Percentiles rank a stretch among this genome's conserved stretches.
Evolutionary conservation across 2,797 vertebrate genomes (phyloP).

Genomic region (Halcyon badia): DNA sequence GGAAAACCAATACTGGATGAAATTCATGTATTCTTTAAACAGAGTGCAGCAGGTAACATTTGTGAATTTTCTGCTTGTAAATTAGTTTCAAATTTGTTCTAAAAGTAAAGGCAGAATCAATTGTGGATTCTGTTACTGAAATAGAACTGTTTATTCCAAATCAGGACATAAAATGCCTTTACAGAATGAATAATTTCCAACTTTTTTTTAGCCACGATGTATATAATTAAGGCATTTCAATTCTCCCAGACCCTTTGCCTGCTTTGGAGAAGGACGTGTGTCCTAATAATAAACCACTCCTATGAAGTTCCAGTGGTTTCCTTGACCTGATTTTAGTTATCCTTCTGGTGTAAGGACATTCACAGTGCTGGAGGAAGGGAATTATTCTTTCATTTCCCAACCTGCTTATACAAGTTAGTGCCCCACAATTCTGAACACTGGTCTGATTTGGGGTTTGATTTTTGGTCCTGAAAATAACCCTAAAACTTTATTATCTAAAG

Average conservation of each 20-base stretch:
- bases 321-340: background rate
- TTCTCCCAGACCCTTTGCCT: background rate
- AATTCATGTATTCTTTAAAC: background rate
- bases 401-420: background rate
- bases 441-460: background rate
- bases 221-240: background rate
- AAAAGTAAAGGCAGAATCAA: conserved; percentile 1
- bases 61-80: background rate
- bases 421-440: background rate
- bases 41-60: background rate
- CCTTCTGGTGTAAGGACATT: background rate
- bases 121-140: background rate
- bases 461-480: background rate
- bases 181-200: background rate
- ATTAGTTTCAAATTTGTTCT: background rate
- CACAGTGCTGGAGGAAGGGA: background rate
- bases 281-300: background rate
- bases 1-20: background rate
- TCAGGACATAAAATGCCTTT: background rate
- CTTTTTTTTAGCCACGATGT: background rate
- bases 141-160: conserved; percentile 30
- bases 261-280: background rate
- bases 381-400: background rate
- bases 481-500: background rate
- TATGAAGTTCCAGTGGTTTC: background rate